Percentiles rank a stretch among this genome's conserved stretches.
phyloP scores from a whole-genome alignment of 2,888 invertebrate genomes.

The Pecten maximus region DNA sequence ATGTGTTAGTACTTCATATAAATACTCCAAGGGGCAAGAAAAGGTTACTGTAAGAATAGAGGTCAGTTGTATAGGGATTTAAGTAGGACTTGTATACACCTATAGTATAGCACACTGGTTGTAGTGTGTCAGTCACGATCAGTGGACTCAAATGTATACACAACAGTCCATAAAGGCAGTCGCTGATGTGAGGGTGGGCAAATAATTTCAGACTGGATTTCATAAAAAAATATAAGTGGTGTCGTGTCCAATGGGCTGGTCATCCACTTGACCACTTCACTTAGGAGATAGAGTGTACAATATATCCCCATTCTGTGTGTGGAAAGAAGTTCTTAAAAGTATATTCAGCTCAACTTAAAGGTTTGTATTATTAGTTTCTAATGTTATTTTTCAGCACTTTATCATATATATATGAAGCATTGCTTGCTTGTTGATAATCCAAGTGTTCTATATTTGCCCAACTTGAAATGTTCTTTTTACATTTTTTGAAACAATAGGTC shows the following conservation, averaged over 20 bases:
- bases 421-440: too few relatives aligned
- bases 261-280: not conserved
- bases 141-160: not conserved
- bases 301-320: not conserved
- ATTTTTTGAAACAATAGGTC: too few relatives aligned
- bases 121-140: not conserved
- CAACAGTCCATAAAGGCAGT: not conserved
- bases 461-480: too few relatives aligned
- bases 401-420: too few relatives aligned
- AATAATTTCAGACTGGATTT: not conserved
- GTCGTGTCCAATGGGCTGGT: not conserved
- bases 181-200: not conserved
- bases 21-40: not conserved
- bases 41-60: not conserved
- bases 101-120: not conserved
- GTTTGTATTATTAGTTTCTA: not conserved
- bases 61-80: not conserved
- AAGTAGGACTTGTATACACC: not conserved
- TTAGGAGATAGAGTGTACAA: not conserved
- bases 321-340: not conserved
- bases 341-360: not conserved
- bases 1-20: not conserved
- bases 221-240: not conserved
- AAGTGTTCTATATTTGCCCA: too few relatives aligned
- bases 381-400: not conserved